A percentile compares a stretch with the other conserved stretches of the same genome.
Conservation (phyloP, 1,140 invertebrate genomes). For the Steinernema feltiae region DNA sequence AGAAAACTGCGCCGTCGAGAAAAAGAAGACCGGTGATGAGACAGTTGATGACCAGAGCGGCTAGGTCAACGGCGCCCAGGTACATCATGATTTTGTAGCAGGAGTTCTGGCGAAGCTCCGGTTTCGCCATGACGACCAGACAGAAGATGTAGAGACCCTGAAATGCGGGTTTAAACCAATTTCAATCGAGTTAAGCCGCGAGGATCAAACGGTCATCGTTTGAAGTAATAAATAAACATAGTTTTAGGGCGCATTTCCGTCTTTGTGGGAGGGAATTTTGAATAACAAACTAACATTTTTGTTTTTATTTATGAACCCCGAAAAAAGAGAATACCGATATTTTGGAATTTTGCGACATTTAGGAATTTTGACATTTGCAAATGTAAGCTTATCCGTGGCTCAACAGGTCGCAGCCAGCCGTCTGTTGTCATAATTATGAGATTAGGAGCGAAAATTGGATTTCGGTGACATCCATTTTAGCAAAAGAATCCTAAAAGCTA, state of each 20-base stretch:
- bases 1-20: conserved; percentile 21
- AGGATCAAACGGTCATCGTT: background rate
- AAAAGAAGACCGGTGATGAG: conserved; percentile 18
- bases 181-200: background rate
- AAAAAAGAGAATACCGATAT: too few species aligned
- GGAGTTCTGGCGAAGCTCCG: conserved; percentile 18
- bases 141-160: conserved; percentile 20
- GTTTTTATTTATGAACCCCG: too few species aligned
- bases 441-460: too few species aligned
- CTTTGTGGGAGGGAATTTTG: too few species aligned
- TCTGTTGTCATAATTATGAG: too few species aligned
- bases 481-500: too few species aligned
- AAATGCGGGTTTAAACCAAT: background rate
- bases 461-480: too few species aligned
- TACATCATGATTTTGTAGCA: conserved; percentile 29
- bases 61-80: conserved; percentile 16
- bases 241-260: background rate
- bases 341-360: too few species aligned
- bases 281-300: too few species aligned
- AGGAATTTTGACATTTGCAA: too few species aligned
- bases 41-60: conserved; percentile 17
- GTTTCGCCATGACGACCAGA: conserved; percentile 15
- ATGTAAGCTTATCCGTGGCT: too few species aligned
- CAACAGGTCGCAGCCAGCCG: too few species aligned
- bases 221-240: background rate